These are phyloP conservation scores for Perca flavescens DNA, from an alignment of 2,113 vertebrate genomes.

Conservation along the genomic window DNA sequence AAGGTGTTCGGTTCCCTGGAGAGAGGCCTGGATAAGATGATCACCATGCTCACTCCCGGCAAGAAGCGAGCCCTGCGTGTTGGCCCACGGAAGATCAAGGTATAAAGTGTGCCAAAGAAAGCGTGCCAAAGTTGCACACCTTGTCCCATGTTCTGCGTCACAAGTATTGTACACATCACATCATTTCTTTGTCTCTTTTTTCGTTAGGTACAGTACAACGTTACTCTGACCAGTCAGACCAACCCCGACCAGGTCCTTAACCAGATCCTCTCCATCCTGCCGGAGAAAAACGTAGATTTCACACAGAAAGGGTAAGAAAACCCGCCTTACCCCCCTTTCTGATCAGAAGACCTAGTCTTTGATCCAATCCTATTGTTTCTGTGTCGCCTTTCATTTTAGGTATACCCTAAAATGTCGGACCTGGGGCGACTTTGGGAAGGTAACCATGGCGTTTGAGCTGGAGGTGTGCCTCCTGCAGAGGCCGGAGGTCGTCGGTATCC, in stretches of 20 bases:
- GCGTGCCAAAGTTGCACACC: accelerated
- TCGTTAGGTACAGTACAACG: conserved; percentile 91
- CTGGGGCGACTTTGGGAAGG: conserved; percentile 91
- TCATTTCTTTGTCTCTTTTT: neutral
- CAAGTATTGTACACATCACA: neutral
- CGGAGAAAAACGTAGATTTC: conserved; percentile 90
- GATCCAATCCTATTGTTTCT: neutral
- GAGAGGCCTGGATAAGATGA: conserved; percentile 93
- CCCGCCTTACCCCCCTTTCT: accelerated
- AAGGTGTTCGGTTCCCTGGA: conserved; percentile 95
- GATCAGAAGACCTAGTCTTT: neutral
- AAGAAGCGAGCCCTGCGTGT: conserved; percentile 87
- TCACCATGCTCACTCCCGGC: conserved; percentile 93
- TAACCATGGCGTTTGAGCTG: conserved; percentile 93
- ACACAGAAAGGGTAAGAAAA: conserved; percentile 92
- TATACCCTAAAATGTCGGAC: conserved; percentile 94
- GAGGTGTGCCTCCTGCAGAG: conserved; percentile 93
- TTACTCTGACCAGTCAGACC: conserved; percentile 90
- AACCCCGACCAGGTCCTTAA: conserved; percentile 92
- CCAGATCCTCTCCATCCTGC: conserved; percentile 89
- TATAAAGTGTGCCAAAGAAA: conserved; percentile 37
- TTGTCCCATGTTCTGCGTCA: neutral
- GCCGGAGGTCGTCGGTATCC: conserved; percentile 88
- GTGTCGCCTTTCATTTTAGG: conserved; percentile 70
- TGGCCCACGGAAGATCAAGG: conserved; percentile 90